phyloP scores from a whole-genome alignment of 2,888 invertebrate species.

The Leucoptera coffeella region DNA sequence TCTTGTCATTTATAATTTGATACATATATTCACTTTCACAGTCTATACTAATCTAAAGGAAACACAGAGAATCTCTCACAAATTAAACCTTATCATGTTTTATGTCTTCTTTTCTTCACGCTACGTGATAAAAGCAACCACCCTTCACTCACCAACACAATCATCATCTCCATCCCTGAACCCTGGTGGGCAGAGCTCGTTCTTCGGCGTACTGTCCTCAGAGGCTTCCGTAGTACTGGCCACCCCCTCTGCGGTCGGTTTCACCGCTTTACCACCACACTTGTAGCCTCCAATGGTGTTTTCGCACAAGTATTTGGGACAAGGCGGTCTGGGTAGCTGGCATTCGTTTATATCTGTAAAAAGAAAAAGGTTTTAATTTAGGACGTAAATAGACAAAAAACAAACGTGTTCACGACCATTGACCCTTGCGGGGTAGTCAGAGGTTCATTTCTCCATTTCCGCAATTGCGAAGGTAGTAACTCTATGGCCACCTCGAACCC shows the following conservation, averaged over 20 bases:
- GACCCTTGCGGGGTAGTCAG: background rate
- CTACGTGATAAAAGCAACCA: too few relatives aligned
- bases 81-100: too few relatives aligned
- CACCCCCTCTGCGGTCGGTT: constrained; percentile 21
- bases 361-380: background rate
- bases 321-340: constrained; percentile 33
- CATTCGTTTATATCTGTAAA: constrained; percentile 82
- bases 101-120: too few relatives aligned
- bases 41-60: too few relatives aligned
- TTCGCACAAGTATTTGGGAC: constrained; percentile 41
- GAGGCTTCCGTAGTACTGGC: constrained; percentile 13
- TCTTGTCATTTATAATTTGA: too few relatives aligned
- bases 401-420: background rate
- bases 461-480: too few relatives aligned
- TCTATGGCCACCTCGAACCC: too few relatives aligned
- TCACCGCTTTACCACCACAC: constrained; percentile 38
- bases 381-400: background rate
- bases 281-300: constrained; percentile 46
- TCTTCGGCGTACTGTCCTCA: constrained; percentile 12
- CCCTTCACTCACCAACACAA: constrained; percentile 40
- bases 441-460: too few relatives aligned
- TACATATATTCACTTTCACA: too few relatives aligned
- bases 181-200: constrained; percentile 49
- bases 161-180: constrained; percentile 47
- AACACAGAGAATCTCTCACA: too few relatives aligned